Evolutionary conservation across 1,140 invertebrate species (phyloP).

Genomic region (Wiebesia pumilae): DNA sequence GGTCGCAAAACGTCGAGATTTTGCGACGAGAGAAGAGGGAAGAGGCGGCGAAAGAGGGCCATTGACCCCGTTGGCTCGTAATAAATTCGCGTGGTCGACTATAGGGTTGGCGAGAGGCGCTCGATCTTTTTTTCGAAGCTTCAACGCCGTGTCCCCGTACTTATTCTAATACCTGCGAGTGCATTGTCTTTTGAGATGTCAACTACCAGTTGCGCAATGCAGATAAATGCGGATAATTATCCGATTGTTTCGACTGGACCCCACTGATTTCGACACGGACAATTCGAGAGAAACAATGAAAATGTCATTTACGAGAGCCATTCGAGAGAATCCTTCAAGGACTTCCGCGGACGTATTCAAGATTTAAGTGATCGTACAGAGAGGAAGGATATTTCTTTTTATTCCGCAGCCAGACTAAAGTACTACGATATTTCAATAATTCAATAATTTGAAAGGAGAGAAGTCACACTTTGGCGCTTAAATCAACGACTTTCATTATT

Average conservation of each 20-base stretch:
- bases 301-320: background rate
- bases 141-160: background rate
- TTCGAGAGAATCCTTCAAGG: background rate
- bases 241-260: background rate
- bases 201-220: background rate
- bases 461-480: background rate
- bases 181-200: background rate
- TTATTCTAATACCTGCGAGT: background rate
- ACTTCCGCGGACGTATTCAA: background rate
- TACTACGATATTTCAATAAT: background rate
- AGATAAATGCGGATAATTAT: background rate
- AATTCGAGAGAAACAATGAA: background rate
- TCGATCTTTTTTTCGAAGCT: background rate
- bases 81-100: constrained; percentile 36
- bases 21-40: constrained; percentile 5
- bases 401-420: no score
- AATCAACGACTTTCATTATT: no score
- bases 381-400: background rate
- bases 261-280: background rate
- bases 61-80: constrained; percentile 46
- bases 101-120: background rate
- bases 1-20: background rate
- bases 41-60: constrained; percentile 12
- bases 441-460: background rate
- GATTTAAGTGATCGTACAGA: background rate